A percentile compares a stretch with the other conserved stretches of the same genome.
These are phyloP conservation scores for Hyaena hyaena DNA, from an alignment of 2,113 vertebrate species.

Conservation along the genomic window DNA sequence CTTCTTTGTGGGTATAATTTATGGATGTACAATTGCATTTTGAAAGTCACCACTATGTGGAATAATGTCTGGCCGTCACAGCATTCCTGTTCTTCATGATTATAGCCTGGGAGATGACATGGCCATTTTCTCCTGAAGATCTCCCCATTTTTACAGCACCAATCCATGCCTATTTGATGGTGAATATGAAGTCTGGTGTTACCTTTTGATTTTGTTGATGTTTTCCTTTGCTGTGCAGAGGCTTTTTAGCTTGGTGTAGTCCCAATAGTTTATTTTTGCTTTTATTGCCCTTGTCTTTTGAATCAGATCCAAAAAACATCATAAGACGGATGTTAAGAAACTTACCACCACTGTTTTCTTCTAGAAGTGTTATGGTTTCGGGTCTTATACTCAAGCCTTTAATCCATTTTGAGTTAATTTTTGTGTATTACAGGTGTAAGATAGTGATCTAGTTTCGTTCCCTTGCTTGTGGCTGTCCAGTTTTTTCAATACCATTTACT, in stretches of 20 bases:
- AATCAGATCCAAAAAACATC: neutral
- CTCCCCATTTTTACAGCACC: neutral
- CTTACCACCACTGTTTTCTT: neutral
- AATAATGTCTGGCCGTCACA: neutral
- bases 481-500: neutral
- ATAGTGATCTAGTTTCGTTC: neutral
- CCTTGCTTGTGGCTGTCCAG: neutral
- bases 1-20: neutral
- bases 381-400: neutral
- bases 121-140: neutral
- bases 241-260: neutral
- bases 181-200: neutral
- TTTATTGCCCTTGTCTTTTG: neutral
- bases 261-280: neutral
- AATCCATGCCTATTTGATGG: neutral
- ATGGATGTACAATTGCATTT: neutral
- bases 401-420: neutral
- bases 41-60: neutral
- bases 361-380: neutral
- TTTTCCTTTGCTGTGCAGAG: neutral
- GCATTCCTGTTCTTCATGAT: neutral
- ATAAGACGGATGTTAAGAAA: neutral
- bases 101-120: neutral
- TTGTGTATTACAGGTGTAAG: neutral
- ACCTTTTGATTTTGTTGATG: neutral